These are phyloP conservation scores for Macquaria australasica DNA, from an alignment of 2,113 vertebrate species.

Conservation along the genomic window DNA sequence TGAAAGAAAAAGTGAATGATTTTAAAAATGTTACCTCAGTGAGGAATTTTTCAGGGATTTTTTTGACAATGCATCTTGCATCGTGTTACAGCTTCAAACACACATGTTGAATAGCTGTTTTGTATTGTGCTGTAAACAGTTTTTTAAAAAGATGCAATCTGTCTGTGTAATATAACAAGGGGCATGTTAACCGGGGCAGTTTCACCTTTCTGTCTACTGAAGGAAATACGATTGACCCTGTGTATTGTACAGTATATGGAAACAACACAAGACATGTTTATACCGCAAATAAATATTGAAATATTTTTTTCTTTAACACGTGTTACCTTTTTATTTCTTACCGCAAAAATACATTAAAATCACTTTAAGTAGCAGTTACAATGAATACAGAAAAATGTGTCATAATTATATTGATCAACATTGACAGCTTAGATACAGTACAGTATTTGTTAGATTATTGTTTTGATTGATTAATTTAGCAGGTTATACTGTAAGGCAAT, in stretches of 20 bases:
- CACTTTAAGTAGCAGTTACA: not conserved
- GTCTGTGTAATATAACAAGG: constrained; percentile 87
- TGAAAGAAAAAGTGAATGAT: constrained; percentile 77
- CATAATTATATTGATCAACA: not conserved
- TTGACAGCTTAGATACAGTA: not conserved
- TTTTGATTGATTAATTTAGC: not conserved
- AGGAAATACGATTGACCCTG: constrained; percentile 91
- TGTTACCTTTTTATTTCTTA: constrained; percentile 62
- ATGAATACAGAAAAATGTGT: not conserved
- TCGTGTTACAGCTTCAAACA: constrained; percentile 91
- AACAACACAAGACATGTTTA: constrained; percentile 97
- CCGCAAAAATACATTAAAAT: not conserved
- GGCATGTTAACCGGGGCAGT: constrained; percentile 88
- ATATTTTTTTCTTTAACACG: constrained; percentile 97
- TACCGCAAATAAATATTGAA: constrained; percentile 99
- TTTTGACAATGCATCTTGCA: constrained; percentile 92
- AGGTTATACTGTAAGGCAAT: not conserved
- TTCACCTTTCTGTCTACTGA: constrained; percentile 93
- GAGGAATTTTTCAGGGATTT: constrained; percentile 97
- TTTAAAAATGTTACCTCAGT: constrained; percentile 91
- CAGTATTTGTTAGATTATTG: not conserved
- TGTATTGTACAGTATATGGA: constrained; percentile 90
- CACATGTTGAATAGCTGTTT: constrained; percentile 88
- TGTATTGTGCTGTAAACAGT: constrained; percentile 89
- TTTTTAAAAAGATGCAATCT: constrained; percentile 89